These are phyloP conservation scores for Philereme transversata DNA, from an alignment of 2,888 invertebrate species.

Conservation along the genomic window DNA sequence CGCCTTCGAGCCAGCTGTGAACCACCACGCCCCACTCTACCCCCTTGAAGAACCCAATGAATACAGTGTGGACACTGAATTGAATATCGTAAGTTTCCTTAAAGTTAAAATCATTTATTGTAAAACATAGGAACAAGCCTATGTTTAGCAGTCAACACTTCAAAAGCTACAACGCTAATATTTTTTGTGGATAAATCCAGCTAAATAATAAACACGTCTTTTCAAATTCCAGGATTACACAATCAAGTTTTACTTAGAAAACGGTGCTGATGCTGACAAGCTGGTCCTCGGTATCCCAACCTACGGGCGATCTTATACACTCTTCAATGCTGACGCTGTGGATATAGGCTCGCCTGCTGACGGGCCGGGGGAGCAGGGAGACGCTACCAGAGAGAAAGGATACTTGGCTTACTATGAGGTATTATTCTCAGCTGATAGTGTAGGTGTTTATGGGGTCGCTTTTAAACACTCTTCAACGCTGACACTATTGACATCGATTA, in stretches of 20 bases:
- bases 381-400: conserved; percentile 95
- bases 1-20: conserved; percentile 94
- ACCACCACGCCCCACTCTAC: conserved; percentile 95
- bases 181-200: no score
- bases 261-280: conserved; percentile 91
- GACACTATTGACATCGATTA: conserved; percentile 94
- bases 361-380: conserved; percentile 95
- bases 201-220: background rate
- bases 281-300: conserved; percentile 94
- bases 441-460: conserved; percentile 83
- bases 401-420: conserved; percentile 97
- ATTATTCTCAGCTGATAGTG: conserved; percentile 27
- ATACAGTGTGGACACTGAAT: conserved; percentile 93
- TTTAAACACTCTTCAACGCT: conserved; percentile 94
- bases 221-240: conserved; percentile 89
- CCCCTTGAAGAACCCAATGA: conserved; percentile 92
- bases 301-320: conserved; percentile 94
- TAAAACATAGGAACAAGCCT: no score
- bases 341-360: conserved; percentile 95
- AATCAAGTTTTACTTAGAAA: conserved; percentile 90
- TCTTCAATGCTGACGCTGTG: conserved; percentile 92
- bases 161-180: no score
- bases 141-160: no score
- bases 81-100: conserved; percentile 90
- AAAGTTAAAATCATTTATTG: no score